Percentiles rank a stretch among this genome's conserved stretches.
Evolutionary conservation across 1,140 invertebrate species (phyloP).

Genomic region (Heliconius melpomene): DNA sequence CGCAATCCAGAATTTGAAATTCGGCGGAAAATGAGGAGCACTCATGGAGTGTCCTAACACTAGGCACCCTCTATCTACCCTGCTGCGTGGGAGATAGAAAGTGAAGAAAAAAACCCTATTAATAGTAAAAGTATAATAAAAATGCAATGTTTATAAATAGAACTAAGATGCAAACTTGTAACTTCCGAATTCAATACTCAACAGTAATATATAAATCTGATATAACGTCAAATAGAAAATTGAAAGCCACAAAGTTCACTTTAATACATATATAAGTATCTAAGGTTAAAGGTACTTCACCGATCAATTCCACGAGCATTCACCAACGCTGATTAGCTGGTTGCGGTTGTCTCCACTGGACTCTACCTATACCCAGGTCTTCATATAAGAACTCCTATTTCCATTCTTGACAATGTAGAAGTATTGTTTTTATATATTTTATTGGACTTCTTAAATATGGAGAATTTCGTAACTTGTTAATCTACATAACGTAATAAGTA

Average conservation of each 20-base stretch:
- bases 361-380: neutral
- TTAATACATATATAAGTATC: neutral
- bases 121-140: no score
- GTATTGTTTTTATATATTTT: neutral
- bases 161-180: no score
- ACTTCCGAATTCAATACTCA: neutral
- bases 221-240: neutral
- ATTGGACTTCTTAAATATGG: neutral
- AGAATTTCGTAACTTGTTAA: neutral
- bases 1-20: no score
- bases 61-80: no score
- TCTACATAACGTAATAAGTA: neutral
- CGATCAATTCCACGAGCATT: conserved; percentile 26
- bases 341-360: conserved; percentile 26
- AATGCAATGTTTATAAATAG: no score
- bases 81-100: no score
- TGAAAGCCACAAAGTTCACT: conserved; percentile 3
- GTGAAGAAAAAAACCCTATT: no score
- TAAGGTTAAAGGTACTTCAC: neutral
- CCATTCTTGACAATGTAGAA: neutral
- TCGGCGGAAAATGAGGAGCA: no score
- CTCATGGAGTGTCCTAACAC: no score
- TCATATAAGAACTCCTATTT: neutral
- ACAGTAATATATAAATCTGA: neutral
- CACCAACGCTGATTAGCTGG: conserved; percentile 22